Conservation (phyloP, 2,888 invertebrate genomes). For the Agrenia bidenticulata region DNA sequence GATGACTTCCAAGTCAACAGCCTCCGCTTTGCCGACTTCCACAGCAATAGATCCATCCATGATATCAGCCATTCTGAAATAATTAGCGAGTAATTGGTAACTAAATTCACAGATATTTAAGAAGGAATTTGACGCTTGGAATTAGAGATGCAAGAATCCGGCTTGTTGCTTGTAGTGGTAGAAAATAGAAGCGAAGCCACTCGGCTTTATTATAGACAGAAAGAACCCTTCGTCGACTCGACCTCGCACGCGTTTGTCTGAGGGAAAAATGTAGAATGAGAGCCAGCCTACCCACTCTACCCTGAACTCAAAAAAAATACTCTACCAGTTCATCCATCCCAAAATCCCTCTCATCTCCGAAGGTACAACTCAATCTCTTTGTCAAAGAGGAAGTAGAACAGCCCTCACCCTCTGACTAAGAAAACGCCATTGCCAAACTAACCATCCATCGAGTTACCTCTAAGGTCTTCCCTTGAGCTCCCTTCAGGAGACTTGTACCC, state of each 20-base stretch:
- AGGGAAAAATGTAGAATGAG: too few species aligned
- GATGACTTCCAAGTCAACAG: neutral
- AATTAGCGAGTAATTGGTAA: neutral
- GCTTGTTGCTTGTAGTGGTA: slow-evolving; percentile 11
- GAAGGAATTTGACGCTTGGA: too few species aligned
- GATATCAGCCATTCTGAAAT: slow-evolving; percentile 8
- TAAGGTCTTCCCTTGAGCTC: too few species aligned
- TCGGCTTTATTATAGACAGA: slow-evolving; percentile 6
- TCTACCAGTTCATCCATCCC: neutral
- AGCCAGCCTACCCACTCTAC: slow-evolving; percentile 8
- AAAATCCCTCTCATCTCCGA: neutral
- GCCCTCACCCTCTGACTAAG: neutral
- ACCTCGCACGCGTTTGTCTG: slow-evolving; percentile 8
- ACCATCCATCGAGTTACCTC: too few species aligned
- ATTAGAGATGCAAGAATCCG: neutral
- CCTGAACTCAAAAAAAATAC: slow-evolving; percentile 1
- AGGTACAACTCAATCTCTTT: neutral
- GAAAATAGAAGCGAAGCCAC: slow-evolving; percentile 13
- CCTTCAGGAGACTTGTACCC: too few species aligned
- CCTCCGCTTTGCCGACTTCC: slow-evolving; percentile 1
- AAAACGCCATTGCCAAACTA: neutral
- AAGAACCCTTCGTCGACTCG: slow-evolving; percentile 8
- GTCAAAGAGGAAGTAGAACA: neutral
- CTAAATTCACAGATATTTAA: neutral
- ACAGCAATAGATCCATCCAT: neutral